Evolutionary conservation across 2,113 vertebrate genomes (phyloP), one percentile per base, ranked within the genome.

Genomic region (Actinemys pallida): DNA sequence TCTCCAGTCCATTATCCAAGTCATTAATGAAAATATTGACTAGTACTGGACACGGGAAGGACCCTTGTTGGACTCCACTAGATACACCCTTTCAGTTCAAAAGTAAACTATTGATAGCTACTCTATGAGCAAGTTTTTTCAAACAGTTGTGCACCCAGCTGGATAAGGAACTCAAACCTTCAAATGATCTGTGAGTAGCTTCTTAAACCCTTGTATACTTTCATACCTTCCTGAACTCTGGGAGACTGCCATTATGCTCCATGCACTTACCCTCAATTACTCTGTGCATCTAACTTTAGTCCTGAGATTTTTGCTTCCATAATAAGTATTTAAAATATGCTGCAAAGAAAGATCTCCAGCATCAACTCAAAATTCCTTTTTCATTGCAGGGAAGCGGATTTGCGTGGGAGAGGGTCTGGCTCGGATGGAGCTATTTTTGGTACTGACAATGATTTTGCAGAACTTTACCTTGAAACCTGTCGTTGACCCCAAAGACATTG

Each of bases 401-500:
- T 97, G 97, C 83, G 4, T 93, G 42, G 97, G 97, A 84, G 97
- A 97, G 24, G 59, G 95, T 12, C 91, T 97, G 90, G 96, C 96
- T 50, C 69, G 50, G 2, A 96, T 96, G 97, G 96, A 98, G 82
- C 79, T 97, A 27, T 97, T 98, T 94, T 54, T 98, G 56, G 90
- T 96, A 35, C 80, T 97, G 50, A 95, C 90, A 1, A 95, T 75
- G 78, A 94, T 97, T 80, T 89, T 98, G 59, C 96, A 97, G 83
- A 95, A 96, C 20, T 97, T 97, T 91, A 91, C 47, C 39, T 82
- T 98, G 84, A 87, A 96, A 62, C 53, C 97, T 39, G 16, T 87
- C 31, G 29, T 90, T 29, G 76, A 95, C 7, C 90, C 81, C 27
- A 90, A 95, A 62, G 81, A 94, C n/a, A 92, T 97, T 8, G 76